Base-by-base conservation (phyloP, 2,888 invertebrate genomes). In the Acronicta leporina region DNA sequence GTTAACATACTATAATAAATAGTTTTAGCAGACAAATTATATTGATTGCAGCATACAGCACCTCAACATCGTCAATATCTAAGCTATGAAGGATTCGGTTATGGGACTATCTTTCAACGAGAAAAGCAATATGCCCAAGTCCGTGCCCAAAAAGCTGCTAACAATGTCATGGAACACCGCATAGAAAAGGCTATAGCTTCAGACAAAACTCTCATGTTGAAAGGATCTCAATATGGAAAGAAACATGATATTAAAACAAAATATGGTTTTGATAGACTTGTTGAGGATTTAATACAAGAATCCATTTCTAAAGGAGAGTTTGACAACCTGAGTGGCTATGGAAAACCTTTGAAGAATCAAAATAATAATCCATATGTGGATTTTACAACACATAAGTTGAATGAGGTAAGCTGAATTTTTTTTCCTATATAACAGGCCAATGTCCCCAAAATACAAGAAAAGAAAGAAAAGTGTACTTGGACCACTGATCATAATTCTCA, bases 241-340 rank as follows among this genome's bases (percentile, higher is more conserved):
- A 96, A 95, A 77, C 96, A 96, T 88, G 97, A 97, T 75, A 96
- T 96, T 16, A 97, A 97, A 92, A 97, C 97, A 0, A 97, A 97
- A 92, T 96, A 96, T 83, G 97, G 98, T 0, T 96, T 98, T 78
- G 98, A 98, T 69, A 96, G 98, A 54, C 91, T 98, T 0, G 98
- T 98, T 0, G 98, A 98, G 87, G 98, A 98, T 94, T 94, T 98
- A 63, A 98, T 99, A 71, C 98, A 98, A 80, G 98, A 98, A 84
- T 97, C 98, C 0, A 98, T 99, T 96, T 96, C 96, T 0, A 97
- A 96, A 87, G 98, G 98, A 0, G 97, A 98, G 81, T 99, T 98
- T 88, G 96, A 96, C 74, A 97, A 98, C 88, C 91, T 99, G 5
- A 95, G 96, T 30, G 98, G 98, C 0, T 95, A 95, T 71, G 98